phyloP scores from a whole-genome alignment of 2,888 invertebrate genomes.

The Latrodectus hesperus region DNA sequence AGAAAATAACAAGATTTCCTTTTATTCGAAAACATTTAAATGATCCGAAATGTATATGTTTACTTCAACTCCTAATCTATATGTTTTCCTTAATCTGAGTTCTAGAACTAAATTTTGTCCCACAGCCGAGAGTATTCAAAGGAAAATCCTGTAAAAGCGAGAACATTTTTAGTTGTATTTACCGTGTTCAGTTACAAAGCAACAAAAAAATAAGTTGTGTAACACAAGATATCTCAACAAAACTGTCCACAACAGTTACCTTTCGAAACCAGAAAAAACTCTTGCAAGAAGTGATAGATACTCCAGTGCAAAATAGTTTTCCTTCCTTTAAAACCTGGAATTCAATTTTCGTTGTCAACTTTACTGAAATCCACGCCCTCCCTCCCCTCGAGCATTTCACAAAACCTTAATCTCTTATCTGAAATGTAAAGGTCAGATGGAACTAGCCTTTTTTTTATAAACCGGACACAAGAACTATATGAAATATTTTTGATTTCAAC shows the following conservation, averaged over 20 bases:
- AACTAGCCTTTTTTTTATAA: conserved; percentile 30
- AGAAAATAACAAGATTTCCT: too few species aligned
- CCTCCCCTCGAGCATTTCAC: conserved; percentile 10
- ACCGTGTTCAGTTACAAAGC: background rate
- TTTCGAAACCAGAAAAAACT: conserved; percentile 2
- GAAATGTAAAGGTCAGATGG: conserved; percentile 25
- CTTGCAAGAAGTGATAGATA: background rate
- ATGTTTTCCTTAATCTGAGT: too few species aligned
- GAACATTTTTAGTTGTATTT: background rate
- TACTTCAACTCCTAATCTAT: too few species aligned
- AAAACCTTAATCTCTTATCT: conserved; percentile 8
- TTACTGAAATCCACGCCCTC: background rate
- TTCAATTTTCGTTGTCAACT: conserved; percentile 36
- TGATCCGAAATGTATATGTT: too few species aligned
- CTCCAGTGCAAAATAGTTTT: conserved; percentile 9
- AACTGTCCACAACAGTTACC: background rate
- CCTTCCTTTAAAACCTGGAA: conserved; percentile 3
- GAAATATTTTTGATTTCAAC: background rate
- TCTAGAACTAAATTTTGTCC: too few species aligned
- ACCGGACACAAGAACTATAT: background rate
- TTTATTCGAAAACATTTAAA: too few species aligned
- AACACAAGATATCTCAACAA: background rate
- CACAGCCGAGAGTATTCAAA: background rate
- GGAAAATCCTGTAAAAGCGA: background rate
- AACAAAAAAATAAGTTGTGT: background rate